phyloP scores from a whole-genome alignment of 1,140 invertebrate genomes.

The Nebria ingens region DNA sequence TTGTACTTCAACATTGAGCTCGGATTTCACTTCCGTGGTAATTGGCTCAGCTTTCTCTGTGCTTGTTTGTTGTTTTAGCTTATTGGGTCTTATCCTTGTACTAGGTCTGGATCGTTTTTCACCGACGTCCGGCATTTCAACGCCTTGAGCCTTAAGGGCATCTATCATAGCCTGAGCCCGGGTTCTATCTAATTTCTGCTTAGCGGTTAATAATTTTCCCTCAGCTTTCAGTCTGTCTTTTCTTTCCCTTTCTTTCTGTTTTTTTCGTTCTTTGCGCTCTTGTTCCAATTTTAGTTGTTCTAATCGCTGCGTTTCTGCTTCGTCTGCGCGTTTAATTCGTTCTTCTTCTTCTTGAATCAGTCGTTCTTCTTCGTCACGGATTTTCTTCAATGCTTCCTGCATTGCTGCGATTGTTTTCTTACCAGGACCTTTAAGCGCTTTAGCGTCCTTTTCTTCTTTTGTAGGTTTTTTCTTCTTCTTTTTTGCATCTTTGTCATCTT shows the following conservation, averaged over 20 bases:
- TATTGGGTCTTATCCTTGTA: constrained; percentile 62
- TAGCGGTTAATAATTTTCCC: constrained; percentile 85
- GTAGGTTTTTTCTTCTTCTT: constrained; percentile 36
- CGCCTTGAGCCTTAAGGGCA: constrained; percentile 73
- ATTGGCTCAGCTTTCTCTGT: constrained; percentile 29
- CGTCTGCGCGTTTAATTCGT: constrained; percentile 58
- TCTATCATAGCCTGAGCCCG: constrained; percentile 81
- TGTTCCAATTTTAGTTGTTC: constrained; percentile 72
- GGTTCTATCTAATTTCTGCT: constrained; percentile 83
- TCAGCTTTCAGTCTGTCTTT: constrained; percentile 88
- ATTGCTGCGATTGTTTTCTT: constrained; percentile 76
- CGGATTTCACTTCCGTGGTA: constrained; percentile 34
- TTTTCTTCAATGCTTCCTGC: constrained; percentile 77
- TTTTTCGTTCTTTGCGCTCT: constrained; percentile 82
- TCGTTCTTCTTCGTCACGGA: constrained; percentile 85
- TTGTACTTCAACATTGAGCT: constrained; percentile 43
- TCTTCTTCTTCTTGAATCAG: constrained; percentile 71
- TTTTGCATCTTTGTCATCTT: constrained; percentile 34
- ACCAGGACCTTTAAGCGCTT: constrained; percentile 52
- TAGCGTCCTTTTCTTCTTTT: constrained; percentile 31
- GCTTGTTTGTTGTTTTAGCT: constrained; percentile 41
- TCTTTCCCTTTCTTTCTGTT: constrained; percentile 89
- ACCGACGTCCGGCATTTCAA: constrained; percentile 53
- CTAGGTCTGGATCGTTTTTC: constrained; percentile 62
- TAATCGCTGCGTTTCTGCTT: constrained; percentile 57